Evolutionary conservation across 2,888 invertebrate species (phyloP).

Genomic region (Acrobasis consociella): DNA sequence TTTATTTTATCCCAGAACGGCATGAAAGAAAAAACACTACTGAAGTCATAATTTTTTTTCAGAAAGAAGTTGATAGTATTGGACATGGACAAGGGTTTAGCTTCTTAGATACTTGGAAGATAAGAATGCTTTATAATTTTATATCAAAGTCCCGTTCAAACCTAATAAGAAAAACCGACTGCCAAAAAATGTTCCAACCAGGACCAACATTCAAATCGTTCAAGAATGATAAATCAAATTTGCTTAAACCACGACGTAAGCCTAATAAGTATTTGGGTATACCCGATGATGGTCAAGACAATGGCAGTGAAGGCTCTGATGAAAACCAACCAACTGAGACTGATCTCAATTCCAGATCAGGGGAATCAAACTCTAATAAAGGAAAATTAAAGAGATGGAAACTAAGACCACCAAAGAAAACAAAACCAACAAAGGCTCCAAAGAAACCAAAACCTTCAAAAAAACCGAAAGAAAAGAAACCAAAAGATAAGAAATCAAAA

Average conservation of each 20-base stretch:
- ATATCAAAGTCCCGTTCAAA: constrained; percentile 40
- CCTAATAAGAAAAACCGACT: constrained; percentile 40
- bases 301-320: neutral
- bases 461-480: neutral
- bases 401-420: neutral
- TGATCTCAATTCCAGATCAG: neutral
- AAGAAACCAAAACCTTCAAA: neutral
- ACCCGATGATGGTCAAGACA: constrained; percentile 17
- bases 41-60: constrained; percentile 1
- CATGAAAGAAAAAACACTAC: too few relatives aligned
- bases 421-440: neutral
- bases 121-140: constrained; percentile 58
- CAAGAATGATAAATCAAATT: constrained; percentile 22
- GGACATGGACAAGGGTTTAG: constrained; percentile 41
- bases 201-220: constrained; percentile 39
- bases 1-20: too few relatives aligned
- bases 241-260: constrained; percentile 42
- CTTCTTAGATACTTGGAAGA: constrained; percentile 51
- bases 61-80: constrained; percentile 22
- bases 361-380: too few relatives aligned
- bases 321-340: neutral
- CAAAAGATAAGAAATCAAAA: too few relatives aligned
- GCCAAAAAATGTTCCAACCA: constrained; percentile 52
- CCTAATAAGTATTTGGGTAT: constrained; percentile 47
- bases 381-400: neutral